A percentile compares a stretch with the other conserved stretches of the same genome.
Conservation (phyloP, 1,140 invertebrate genomes). For the Palaemon carinicauda region DNA sequence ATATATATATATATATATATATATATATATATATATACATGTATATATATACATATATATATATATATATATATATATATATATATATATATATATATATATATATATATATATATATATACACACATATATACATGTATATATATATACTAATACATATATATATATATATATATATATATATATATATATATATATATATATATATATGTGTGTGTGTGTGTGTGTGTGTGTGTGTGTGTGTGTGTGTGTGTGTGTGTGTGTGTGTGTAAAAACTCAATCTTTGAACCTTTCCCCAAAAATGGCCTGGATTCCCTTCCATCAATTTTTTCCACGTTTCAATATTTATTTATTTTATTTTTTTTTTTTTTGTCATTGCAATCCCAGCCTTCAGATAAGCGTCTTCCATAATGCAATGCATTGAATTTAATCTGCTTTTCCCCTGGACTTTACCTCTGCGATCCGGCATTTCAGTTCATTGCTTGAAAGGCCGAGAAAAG, state of each 20-base stretch:
- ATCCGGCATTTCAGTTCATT: too few relatives aligned
- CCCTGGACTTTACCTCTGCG: too few relatives aligned
- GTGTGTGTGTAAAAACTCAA: background rate
- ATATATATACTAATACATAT: background rate
- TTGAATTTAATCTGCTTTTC: too few relatives aligned
- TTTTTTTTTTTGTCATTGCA: too few relatives aligned
- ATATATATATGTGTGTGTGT: background rate
- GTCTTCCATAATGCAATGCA: too few relatives aligned
- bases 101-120: background rate
- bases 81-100: background rate
- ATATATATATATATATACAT: background rate
- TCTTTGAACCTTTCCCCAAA: background rate
- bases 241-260: background rate
- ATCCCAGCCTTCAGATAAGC: too few relatives aligned
- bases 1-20: too few relatives aligned
- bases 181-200: background rate
- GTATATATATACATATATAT: background rate
- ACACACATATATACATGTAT: background rate
- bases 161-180: background rate
- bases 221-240: background rate
- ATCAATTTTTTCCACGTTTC: too few relatives aligned
- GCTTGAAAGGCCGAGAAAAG: too few relatives aligned
- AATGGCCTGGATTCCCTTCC: background rate
- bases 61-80: background rate
- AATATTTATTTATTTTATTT: background rate